These are phyloP conservation scores for Chrysocyon brachyurus DNA, from an alignment of 2,797 vertebrate species.

Conservation along the genomic window DNA sequence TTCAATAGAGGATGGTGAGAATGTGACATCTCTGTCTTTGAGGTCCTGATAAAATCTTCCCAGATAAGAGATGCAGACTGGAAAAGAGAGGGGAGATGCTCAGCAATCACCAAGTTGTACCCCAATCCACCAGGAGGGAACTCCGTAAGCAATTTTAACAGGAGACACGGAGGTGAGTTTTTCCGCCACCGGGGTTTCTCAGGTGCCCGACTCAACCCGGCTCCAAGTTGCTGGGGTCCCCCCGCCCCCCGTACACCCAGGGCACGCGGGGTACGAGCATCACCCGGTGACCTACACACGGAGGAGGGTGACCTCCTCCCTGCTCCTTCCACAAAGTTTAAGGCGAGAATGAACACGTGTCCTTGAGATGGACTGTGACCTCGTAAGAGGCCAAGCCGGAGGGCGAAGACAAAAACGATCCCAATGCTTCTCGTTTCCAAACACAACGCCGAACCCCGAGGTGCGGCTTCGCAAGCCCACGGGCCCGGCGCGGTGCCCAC, in stretches of 20 bases:
- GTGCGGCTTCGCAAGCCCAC: not conserved
- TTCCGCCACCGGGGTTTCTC: not conserved
- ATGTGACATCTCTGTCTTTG: conserved; percentile 91
- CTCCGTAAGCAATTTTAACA: not conserved
- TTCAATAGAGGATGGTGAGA: conserved; percentile 93
- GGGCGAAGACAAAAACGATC: not conserved
- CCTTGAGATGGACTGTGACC: conserved; percentile 70
- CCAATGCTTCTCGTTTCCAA: not conserved
- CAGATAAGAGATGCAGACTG: conserved; percentile 96
- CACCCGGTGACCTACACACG: not conserved
- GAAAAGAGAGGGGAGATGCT: conserved; percentile 76
- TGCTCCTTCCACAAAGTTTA: conserved; percentile 44
- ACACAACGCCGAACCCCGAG: not conserved
- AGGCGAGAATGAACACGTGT: conserved; percentile 41
- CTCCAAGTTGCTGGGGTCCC: not conserved
- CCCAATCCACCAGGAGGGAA: not conserved
- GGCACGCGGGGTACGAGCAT: not conserved
- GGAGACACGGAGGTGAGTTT: not conserved
- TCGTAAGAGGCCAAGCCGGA: not conserved
- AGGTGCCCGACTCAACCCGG: not conserved
- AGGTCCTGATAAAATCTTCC: conserved; percentile 95
- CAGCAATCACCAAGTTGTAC: conserved; percentile 19
- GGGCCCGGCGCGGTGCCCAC: not conserved
- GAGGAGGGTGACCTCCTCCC: too few species aligned
- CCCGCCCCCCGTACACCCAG: not conserved